A percentile compares a stretch with the other conserved stretches of the same genome.
Conservation (phyloP, 1,140 invertebrate species). For the Macrobrachium rosenbergii region DNA sequence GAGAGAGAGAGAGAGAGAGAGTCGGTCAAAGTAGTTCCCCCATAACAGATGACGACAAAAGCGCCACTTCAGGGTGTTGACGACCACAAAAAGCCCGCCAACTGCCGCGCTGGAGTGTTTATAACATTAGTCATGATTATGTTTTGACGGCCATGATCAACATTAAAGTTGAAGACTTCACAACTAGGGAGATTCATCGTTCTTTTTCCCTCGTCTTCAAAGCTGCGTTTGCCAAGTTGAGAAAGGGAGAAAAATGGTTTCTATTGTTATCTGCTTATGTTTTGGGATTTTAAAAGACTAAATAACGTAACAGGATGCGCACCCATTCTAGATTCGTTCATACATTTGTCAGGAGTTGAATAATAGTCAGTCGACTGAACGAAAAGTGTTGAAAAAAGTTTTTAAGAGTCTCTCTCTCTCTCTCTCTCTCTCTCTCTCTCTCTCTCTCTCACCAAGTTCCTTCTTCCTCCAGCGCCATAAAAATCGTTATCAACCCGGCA, state of each 20-base stretch:
- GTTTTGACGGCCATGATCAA: too few species aligned
- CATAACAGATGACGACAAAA: slow-evolving; percentile 5
- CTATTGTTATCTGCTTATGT: too few species aligned
- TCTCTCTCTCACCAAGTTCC: slow-evolving; percentile 9
- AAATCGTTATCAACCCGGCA: not conserved
- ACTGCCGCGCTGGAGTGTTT: too few species aligned
- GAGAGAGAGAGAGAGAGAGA: not conserved
- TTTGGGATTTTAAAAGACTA: too few species aligned
- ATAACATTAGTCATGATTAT: too few species aligned
- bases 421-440: not conserved
- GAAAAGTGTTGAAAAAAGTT: not conserved
- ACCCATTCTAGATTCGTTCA: too few species aligned
- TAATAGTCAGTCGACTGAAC: not conserved
- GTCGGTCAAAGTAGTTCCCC: not conserved
- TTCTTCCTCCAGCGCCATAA: not conserved
- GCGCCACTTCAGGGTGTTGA: not conserved
- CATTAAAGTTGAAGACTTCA: too few species aligned
- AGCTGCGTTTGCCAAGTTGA: too few species aligned
- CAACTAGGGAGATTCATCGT: too few species aligned
- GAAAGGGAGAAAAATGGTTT: too few species aligned
- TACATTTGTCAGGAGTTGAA: not conserved
- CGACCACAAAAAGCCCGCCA: not conserved
- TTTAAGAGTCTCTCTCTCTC: slow-evolving; percentile 29
- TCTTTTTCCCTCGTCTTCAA: not conserved
- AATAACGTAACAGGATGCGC: too few species aligned